Evolutionary conservation across 37 sponge, comb jelly and placozoan species (phyloP), one percentile per base, ranked within the genome.

Genomic region (Cliona cf. orientalis): DNA sequence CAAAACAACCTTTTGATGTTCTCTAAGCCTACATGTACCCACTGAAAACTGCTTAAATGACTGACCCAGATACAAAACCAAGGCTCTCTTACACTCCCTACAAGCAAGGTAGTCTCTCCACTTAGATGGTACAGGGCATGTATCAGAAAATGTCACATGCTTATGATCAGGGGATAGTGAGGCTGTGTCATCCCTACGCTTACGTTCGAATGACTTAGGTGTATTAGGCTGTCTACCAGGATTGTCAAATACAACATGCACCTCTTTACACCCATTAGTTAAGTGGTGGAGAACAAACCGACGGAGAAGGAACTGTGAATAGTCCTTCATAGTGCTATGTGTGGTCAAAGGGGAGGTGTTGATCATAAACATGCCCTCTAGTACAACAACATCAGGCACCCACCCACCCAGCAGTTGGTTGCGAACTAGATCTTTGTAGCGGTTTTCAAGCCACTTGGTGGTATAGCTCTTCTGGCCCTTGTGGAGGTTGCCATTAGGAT

Each of bases 381-480:
- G 39, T 9, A 77, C 19, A 23, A 9, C 22, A 45, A 64, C 36
- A 14, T 77, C n/a, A 59, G 78, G 63, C 26, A 22, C 19, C 78
- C 78, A 77, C 29, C 68, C 38, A 66, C 38, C 2, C 2, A 65
- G 78, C 2, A 77, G 40, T 21, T 35, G 23, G 22, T 6, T 62
- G 12, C 21, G 43, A 40, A 77, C 35, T 42, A 62, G 37, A 31
- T 43, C 65, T 61, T 77, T 77, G 58, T 77, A 77, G 3, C 78
- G 23, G 41, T 17, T 42, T 34, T 59, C 65, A n/a, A 61, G 44
- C 22, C 14, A 26, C n/a, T 62, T 60, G 5, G 78, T 61, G 37
- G 44, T 38, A 25, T 77, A 77, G 60, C 78, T 77, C 35, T 77
- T 77, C 44, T 77, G 78, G 19, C 78, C 78, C 62, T 77, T 77